A percentile compares a stretch with the other conserved stretches of the same genome.
Conservation (phyloP, 2,888 invertebrate genomes). For the Plagodis dolabraria region DNA sequence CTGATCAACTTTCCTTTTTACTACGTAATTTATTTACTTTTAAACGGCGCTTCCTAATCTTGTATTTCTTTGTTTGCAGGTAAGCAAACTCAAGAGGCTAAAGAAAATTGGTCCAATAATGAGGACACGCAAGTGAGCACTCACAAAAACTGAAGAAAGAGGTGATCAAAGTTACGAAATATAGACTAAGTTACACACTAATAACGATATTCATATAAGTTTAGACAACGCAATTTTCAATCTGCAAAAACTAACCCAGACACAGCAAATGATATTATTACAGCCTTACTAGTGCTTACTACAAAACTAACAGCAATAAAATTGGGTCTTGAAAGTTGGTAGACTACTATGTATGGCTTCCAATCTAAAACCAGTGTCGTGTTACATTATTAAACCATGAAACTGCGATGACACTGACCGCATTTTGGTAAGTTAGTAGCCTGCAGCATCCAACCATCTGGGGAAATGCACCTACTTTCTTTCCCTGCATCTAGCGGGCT, state of each 20-base stretch:
- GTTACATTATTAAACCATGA: slow-evolving; percentile 57
- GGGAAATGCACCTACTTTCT: slow-evolving; percentile 81
- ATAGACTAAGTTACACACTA: too few species aligned
- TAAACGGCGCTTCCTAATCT: slow-evolving; percentile 9
- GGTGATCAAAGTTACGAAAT: neutral
- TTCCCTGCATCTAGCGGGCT: slow-evolving; percentile 72
- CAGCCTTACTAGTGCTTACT: neutral
- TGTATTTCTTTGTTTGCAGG: slow-evolving; percentile 49
- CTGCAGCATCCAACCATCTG: slow-evolving; percentile 65
- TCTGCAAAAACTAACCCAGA: neutral
- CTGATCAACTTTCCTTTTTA: slow-evolving; percentile 52
- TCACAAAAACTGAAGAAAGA: neutral
- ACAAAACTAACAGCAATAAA: neutral
- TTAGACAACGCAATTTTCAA: too few species aligned
- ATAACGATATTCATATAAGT: too few species aligned
- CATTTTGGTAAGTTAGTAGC: slow-evolving; percentile 56
- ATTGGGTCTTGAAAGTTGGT: neutral
- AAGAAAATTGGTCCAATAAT: neutral
- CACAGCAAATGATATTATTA: neutral
- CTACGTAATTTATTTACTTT: slow-evolving; percentile 9
- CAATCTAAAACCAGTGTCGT: slow-evolving; percentile 19
- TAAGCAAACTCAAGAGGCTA: slow-evolving; percentile 37
- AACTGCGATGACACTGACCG: slow-evolving; percentile 63
- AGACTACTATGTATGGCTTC: slow-evolving; percentile 17
- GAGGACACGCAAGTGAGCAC: neutral